Evolutionary conservation across 2,888 invertebrate genomes (phyloP).

Genomic region (Ernsta delagoae): DNA sequence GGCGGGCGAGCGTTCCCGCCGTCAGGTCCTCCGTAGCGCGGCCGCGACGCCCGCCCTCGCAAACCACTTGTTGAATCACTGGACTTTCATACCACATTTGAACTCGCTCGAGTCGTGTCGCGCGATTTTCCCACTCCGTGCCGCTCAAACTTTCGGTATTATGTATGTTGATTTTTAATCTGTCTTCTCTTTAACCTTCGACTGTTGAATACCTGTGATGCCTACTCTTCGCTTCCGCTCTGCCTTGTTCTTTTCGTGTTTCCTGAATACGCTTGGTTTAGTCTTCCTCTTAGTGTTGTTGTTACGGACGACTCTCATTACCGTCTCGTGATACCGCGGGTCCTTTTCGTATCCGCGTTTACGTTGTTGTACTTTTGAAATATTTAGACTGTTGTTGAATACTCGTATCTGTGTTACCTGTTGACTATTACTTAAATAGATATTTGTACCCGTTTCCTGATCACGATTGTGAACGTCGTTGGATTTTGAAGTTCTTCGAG

Average conservation of each 20-base stretch:
- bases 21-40: slow-evolving; percentile 62
- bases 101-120: slow-evolving; percentile 60
- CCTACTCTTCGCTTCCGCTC: slow-evolving; percentile 68
- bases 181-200: slow-evolving; percentile 41
- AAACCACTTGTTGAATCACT: slow-evolving; percentile 80
- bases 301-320: slow-evolving; percentile 64
- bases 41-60: slow-evolving; percentile 68
- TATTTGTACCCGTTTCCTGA: slow-evolving; percentile 66
- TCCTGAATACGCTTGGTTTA: slow-evolving; percentile 61
- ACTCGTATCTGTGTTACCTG: slow-evolving; percentile 82
- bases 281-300: slow-evolving; percentile 74
- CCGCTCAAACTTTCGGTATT: slow-evolving; percentile 45
- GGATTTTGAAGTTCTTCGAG: slow-evolving; percentile 49
- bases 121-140: slow-evolving; percentile 50
- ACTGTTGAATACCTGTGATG: slow-evolving; percentile 66
- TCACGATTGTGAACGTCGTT: slow-evolving; percentile 61
- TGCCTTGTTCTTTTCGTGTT: slow-evolving; percentile 58
- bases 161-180: slow-evolving; percentile 40
- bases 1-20: slow-evolving; percentile 81
- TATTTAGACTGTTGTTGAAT: slow-evolving; percentile 79
- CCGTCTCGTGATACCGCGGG: slow-evolving; percentile 54
- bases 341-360: slow-evolving; percentile 52
- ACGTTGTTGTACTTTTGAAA: slow-evolving; percentile 80
- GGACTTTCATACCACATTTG: slow-evolving; percentile 60
- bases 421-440: slow-evolving; percentile 76